phyloP scores from a whole-genome alignment of 1,140 invertebrate species.

The Drosophila obscura region DNA sequence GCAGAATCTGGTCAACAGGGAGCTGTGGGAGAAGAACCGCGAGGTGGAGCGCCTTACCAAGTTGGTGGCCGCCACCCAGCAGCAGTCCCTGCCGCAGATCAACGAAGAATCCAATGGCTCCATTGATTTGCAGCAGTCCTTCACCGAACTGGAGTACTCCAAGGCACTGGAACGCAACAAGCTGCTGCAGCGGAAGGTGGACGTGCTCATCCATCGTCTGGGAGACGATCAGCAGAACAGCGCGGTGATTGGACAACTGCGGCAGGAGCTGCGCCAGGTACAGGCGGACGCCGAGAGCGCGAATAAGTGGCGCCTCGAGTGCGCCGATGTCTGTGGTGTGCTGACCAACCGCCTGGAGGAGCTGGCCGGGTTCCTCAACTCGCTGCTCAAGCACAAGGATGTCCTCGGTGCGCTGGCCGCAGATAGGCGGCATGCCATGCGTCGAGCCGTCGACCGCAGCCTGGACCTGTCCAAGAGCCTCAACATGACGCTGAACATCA shows the following conservation, averaged over 20 bases:
- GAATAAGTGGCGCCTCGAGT: conserved; percentile 86
- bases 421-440: conserved; percentile 84
- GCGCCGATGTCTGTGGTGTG: conserved; percentile 87
- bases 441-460: conserved; percentile 85
- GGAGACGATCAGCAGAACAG: conserved; percentile 66
- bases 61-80: conserved; percentile 49
- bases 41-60: conserved; percentile 87
- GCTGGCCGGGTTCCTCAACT: conserved; percentile 89
- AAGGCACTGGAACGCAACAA: conserved; percentile 75
- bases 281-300: conserved; percentile 67
- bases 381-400: conserved; percentile 87
- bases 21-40: conserved; percentile 89
- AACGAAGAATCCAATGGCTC: conserved; percentile 29
- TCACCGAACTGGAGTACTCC: conserved; percentile 65
- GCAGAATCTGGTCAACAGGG: conserved; percentile 88
- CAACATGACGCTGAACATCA: conserved; percentile 80
- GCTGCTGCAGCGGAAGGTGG: conserved; percentile 71
- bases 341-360: conserved; percentile 88
- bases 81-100: conserved; percentile 29
- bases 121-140: conserved; percentile 62
- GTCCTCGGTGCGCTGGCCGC: conserved; percentile 85
- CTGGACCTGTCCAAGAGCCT: conserved; percentile 86
- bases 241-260: conserved; percentile 64
- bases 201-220: conserved; percentile 77
- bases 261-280: conserved; percentile 81